Base-by-base conservation (phyloP, 2,888 invertebrate species). In the Clunio marinus region DNA sequence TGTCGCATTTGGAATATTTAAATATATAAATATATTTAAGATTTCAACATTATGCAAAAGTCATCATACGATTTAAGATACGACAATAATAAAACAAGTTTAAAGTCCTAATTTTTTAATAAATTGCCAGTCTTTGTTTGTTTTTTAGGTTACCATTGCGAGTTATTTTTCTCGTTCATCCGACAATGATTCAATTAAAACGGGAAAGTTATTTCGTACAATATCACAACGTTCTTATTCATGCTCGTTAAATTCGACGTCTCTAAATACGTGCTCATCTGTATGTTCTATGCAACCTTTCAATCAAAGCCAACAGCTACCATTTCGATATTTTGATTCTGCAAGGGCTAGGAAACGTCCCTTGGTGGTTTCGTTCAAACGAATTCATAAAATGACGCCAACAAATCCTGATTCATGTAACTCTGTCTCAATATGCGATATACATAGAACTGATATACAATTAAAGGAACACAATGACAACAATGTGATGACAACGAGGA, bases 321-420 rank as follows among this genome's bases (percentile, higher is more conserved):
- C 63, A 63, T 63, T 63, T 13, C 63, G 63, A 10, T 63, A 63
- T 27, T 63, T 63, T 45, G 63, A 63, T 27, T 63, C 63, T 4
- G 51, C n/a, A 2, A 51, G n/a, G 51, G 51, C 51, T 2, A 17
- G 17, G 1, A 45, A 46, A 20, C 63, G 63, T 15, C 63, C 63
- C 2, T 17, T 63, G 2, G 63, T 63, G 2, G 63, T 63, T 8
- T 63, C 63, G 25, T 63, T 63, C 10, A 1, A 46, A 13, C 45
- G 63, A 10, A 35, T 46, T 8, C 37, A 63, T 2, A 63, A 63
- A 28, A 46, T 46, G 46, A 63, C 24, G 1, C 27, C 25, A 22
- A 51, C 51, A 20, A 51, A 7, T 10, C 20, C 3, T 17, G 20
- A 51, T 8, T 24, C 25, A 8, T 28, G 5, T 27, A 63, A 20